Base-by-base conservation (phyloP, 2,113 vertebrate species). In the Myotis brandtii region DNA sequence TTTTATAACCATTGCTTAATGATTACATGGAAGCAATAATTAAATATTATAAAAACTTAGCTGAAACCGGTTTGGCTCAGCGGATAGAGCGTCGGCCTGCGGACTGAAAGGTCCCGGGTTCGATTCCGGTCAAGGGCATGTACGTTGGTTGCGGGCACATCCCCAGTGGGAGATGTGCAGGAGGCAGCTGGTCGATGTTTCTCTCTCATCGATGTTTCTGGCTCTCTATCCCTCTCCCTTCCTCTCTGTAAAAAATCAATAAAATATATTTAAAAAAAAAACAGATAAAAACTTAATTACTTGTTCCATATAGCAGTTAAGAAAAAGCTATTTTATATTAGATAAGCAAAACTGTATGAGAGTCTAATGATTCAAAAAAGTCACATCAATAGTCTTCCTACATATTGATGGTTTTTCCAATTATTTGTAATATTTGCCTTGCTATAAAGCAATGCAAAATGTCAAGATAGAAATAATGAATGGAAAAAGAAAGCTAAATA, bases 391-490 rank as follows among this genome's bases (percentile, higher is more conserved):
- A 56, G 8, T 75, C 13, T 92, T 83, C 2, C 62, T 89, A 67
- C 4, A n/a, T 69, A 25, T 69, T 95, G 20, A 7, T 77, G 27
- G 25, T 27, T 87, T 94, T 86, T 69, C 11, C 5, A 86, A 43
- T 85, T 70, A 30, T 79, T 93, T 85, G 27, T 6, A 95, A 37
- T 70, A 93, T 64, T 79, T 89, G 8, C 16, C 8, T 86, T 87
- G 11, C 77, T 25, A 13, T 70, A 84, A 93, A 81, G 5, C 77
- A 8, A 52, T 59, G 7, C 40, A 50, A 85, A 86, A 23, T 86
- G 20, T 4, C 3, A 80, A 16, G 10, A 10, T 12, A 75, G 30
- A 77, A 81, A 77, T 52, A 13, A 70, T 70, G 0, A 89, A 3
- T 6, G 79, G 16, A 18, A 86, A 69, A 95, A 52, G 23, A 91